phyloP scores from a whole-genome alignment of 2,113 vertebrate species.

The Larimichthys crocea region DNA sequence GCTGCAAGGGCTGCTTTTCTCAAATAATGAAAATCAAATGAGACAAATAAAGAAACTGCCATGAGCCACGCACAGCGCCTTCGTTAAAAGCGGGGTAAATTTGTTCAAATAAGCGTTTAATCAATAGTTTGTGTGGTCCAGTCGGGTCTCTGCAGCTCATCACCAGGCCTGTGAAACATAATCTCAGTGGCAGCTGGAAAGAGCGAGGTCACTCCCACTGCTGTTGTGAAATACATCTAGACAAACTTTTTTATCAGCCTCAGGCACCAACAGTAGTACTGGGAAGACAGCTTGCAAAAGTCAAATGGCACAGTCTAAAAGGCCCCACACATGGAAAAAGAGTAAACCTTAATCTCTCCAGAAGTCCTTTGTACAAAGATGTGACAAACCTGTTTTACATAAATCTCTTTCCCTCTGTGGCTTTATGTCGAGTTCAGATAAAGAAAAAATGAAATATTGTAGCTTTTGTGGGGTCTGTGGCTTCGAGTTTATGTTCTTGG shows the following conservation, averaged over 20 bases:
- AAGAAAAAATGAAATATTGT: background rate
- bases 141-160: background rate
- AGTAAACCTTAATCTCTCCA: background rate
- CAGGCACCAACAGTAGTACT: background rate
- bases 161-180: slow-evolving; percentile 37
- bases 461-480: background rate
- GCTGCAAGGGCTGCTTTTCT: too few species aligned
- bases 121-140: slow-evolving; percentile 20
- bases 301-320: background rate
- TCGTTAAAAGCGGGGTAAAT: slow-evolving; percentile 8
- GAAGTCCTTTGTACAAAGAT: background rate
- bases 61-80: background rate
- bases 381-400: background rate
- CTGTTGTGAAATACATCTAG: slow-evolving; percentile 44
- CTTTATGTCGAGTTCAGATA: background rate
- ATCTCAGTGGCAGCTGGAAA: slow-evolving; percentile 61
- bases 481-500: background rate
- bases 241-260: slow-evolving; percentile 37
- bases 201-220: slow-evolving; percentile 59
- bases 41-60: slow-evolving; percentile 14
- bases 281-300: slow-evolving; percentile 9
- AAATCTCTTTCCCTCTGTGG: background rate
- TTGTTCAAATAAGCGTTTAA: slow-evolving; percentile 37
- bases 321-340: too few species aligned
- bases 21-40: background rate